A percentile compares a stretch with the other conserved stretches of the same genome.
Conservation (phyloP, 2,888 invertebrate genomes). For the Andrena flavipes region DNA sequence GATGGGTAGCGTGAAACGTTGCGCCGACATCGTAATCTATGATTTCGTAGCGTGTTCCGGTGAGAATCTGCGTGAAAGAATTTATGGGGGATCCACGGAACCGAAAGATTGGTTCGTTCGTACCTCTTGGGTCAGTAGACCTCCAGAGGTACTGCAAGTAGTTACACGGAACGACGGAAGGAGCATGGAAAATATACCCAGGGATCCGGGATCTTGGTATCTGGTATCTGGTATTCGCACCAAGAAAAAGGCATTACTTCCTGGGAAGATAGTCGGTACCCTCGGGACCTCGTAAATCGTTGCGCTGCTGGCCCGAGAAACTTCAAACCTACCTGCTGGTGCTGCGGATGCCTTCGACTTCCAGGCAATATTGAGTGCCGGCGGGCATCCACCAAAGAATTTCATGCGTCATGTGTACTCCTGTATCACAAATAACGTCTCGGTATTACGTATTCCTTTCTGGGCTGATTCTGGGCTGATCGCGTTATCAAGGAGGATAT, state of each 20-base stretch:
- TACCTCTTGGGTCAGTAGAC: conserved; percentile 61
- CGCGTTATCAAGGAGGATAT: conserved; percentile 4
- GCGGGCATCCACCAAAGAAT: conserved; percentile 57
- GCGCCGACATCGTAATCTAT: conserved; percentile 66
- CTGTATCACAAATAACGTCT: conserved; percentile 44
- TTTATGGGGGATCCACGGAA: conserved; percentile 64
- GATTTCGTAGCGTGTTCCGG: conserved; percentile 64
- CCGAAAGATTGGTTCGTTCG: conserved; percentile 67
- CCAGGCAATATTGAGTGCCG: conserved; percentile 66
- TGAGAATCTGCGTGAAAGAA: conserved; percentile 68
- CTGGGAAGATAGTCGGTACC: conserved; percentile 81
- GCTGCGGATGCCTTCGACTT: conserved; percentile 66
- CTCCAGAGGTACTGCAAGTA: conserved; percentile 36
- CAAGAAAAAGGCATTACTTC: conserved; percentile 81
- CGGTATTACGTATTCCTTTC: conserved; percentile 28
- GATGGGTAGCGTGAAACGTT: conserved; percentile 14
- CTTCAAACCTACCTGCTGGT: conserved; percentile 71
- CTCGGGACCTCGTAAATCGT: conserved; percentile 83
- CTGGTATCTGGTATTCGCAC: conserved; percentile 72
- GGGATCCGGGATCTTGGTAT: conserved; percentile 58
- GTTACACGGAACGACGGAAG: conserved; percentile 49
- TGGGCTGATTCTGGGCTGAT: neutral
- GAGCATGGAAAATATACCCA: conserved; percentile 59
- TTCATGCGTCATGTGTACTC: conserved; percentile 51
- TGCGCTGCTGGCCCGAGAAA: conserved; percentile 69